Percentiles rank a stretch among this genome's conserved stretches.
Conservation (phyloP, 2,113 vertebrate species). For the Archilochus colubris region DNA sequence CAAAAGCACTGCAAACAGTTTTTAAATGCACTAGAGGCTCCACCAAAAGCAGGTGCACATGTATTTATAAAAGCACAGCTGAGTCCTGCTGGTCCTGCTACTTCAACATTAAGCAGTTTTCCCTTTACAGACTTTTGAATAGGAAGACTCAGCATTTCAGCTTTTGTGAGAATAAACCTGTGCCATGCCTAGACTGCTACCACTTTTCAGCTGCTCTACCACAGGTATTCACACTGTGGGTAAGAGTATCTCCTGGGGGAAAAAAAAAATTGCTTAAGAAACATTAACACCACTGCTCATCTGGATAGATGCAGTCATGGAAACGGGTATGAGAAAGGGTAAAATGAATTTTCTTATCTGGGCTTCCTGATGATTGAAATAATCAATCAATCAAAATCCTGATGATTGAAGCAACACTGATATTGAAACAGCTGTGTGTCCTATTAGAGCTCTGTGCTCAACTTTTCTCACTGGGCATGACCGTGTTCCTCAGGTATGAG, state of each 20-base stretch:
- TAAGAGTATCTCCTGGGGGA: not conserved
- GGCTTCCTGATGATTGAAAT: not conserved
- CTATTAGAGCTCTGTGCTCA: not conserved
- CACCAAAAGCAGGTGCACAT: slow-evolving; percentile 29
- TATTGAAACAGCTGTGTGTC: not conserved
- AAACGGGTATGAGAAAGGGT: not conserved
- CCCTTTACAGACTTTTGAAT: slow-evolving; percentile 38
- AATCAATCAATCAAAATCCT: not conserved
- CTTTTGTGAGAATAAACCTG: slow-evolving; percentile 12
- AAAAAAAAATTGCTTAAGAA: not conserved
- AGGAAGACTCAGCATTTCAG: slow-evolving; percentile 12
- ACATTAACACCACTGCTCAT: not conserved
- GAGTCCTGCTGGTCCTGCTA: slow-evolving; percentile 15
- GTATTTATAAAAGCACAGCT: slow-evolving; percentile 49
- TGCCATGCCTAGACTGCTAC: not conserved
- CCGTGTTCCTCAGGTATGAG: not conserved
- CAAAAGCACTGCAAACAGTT: slow-evolving; percentile 61
- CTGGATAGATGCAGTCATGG: not conserved
- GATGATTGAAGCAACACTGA: not conserved
- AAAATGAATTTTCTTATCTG: not conserved
- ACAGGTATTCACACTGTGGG: not conserved
- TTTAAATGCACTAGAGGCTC: slow-evolving; percentile 49
- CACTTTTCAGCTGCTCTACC: slow-evolving; percentile 3
- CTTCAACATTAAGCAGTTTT: slow-evolving; percentile 58
- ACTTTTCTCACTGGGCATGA: not conserved